Evolutionary conservation across 2,888 invertebrate species (phyloP).

Genomic region (Cheilosia vulpina): DNA sequence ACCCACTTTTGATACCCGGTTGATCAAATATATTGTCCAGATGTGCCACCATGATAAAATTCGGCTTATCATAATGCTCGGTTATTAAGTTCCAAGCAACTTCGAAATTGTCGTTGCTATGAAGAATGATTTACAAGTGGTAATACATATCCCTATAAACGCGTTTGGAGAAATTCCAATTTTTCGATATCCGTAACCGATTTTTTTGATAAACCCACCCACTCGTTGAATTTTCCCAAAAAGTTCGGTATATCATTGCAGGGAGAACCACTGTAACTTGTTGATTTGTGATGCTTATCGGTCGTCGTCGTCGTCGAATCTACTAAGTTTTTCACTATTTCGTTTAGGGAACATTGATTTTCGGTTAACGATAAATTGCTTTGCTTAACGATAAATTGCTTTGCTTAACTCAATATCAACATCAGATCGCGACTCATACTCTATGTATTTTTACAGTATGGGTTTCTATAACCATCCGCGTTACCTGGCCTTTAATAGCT

Average conservation of each 20-base stretch:
- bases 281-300: constrained; percentile 8
- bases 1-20: constrained; percentile 14
- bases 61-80: constrained; percentile 20
- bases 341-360: neutral
- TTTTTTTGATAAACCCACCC: constrained; percentile 13
- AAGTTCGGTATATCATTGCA: constrained; percentile 1
- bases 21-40: constrained; percentile 37
- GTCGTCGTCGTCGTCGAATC: constrained; percentile 15
- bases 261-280: constrained; percentile 3
- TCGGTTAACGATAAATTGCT: neutral
- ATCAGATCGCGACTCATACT: constrained; percentile 1
- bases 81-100: constrained; percentile 22
- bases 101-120: constrained; percentile 17
- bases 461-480: constrained; percentile 76
- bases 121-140: constrained; percentile 31
- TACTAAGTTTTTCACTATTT: neutral
- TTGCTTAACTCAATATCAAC: neutral
- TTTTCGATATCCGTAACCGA: constrained; percentile 37
- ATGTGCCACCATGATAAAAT: constrained; percentile 21
- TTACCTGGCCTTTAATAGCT: constrained; percentile 77
- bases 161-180: too few species aligned
- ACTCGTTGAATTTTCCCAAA: constrained; percentile 13
- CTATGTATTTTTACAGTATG: neutral
- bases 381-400: too few species aligned
- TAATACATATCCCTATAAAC: constrained; percentile 20